phyloP scores from a whole-genome alignment of 2,888 invertebrate genomes.

The Leptopilina myrica region DNA sequence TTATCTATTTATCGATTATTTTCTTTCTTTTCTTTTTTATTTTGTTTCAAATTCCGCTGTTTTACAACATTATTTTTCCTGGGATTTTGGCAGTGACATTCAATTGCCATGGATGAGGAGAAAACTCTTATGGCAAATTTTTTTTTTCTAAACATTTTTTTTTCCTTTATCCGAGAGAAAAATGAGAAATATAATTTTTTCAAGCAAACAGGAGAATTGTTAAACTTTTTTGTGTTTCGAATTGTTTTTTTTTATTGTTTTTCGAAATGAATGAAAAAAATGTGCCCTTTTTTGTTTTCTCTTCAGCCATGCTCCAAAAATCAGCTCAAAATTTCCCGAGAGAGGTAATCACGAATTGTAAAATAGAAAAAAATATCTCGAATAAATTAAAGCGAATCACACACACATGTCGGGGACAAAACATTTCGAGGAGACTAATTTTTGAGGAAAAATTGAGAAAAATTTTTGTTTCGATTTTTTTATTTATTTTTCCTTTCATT shows the following conservation, averaged over 20 bases:
- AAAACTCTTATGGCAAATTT: constrained; percentile 51
- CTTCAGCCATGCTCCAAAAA: constrained; percentile 72
- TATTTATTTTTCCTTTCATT: too few species aligned
- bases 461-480: neutral
- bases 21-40: too few species aligned
- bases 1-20: too few species aligned
- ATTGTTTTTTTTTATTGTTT: neutral
- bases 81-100: constrained; percentile 76
- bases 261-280: neutral
- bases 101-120: constrained; percentile 73
- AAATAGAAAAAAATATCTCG: constrained; percentile 31
- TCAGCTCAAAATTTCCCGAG: constrained; percentile 70
- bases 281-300: constrained; percentile 54
- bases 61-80: constrained; percentile 59
- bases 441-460: neutral
- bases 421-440: constrained; percentile 12
- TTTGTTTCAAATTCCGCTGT: constrained; percentile 42
- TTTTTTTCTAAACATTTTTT: neutral
- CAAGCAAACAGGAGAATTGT: neutral
- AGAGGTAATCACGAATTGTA: constrained; percentile 43
- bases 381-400: constrained; percentile 37
- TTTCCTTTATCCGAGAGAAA: neutral
- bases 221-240: neutral
- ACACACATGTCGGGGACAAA: neutral
- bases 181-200: neutral